These are phyloP conservation scores for Panagrolaimus sp. DNA, from an alignment of 1,140 invertebrate species.

Conservation along the genomic window DNA sequence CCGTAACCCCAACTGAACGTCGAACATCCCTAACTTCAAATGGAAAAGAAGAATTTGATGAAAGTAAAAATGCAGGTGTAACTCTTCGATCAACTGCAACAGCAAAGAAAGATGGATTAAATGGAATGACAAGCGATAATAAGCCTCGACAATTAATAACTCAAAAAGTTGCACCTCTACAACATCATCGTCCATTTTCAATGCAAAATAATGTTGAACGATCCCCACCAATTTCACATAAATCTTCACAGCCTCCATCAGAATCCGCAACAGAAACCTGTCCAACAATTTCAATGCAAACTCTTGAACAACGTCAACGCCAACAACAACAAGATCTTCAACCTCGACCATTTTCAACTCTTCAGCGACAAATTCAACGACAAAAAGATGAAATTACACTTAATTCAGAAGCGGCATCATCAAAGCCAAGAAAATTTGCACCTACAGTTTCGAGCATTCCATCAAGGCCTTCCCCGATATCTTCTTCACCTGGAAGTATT, in stretches of 20 bases:
- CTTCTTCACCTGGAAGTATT: neutral
- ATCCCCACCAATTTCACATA: conserved; percentile 16
- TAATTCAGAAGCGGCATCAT: conserved; percentile 4
- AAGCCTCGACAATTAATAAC: conserved; percentile 45
- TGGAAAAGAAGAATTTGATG: no score
- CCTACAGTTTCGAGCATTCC: neutral
- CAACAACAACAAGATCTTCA: neutral
- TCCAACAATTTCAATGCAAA: conserved; percentile 8
- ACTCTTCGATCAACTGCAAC: conserved; percentile 9
- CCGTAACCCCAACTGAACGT: neutral
- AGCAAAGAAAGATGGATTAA: no score
- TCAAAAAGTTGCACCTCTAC: conserved; percentile 45
- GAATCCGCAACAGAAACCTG: conserved; percentile 8
- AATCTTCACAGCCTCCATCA: conserved; percentile 3
- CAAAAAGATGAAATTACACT: conserved; percentile 15
- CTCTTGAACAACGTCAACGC: conserved; percentile 13
- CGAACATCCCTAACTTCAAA: neutral
- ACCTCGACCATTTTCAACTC: conserved; percentile 33
- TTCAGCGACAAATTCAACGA: conserved; percentile 26
- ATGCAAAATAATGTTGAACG: conserved; percentile 35
- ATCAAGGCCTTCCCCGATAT: neutral
- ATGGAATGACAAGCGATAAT: no score
- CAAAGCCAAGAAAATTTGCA: neutral
- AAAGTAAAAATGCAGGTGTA: neutral
- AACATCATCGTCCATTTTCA: conserved; percentile 57